Evolutionary conservation across 2,888 invertebrate species (phyloP), one percentile per base, ranked within the genome.

Genomic region (Nasonia oneida): DNA sequence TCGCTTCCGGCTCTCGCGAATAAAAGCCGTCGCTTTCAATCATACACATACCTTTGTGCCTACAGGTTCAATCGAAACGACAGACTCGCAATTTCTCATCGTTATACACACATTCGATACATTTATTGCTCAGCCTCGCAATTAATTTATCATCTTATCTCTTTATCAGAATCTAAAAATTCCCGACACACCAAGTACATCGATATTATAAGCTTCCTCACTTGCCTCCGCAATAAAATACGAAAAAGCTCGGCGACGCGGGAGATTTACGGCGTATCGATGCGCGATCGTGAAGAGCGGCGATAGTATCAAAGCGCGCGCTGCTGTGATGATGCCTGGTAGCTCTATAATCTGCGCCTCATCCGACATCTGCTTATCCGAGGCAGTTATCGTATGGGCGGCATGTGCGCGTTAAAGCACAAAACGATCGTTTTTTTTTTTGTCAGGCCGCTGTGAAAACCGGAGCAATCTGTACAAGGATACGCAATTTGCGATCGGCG

Each of bases 341-440:
- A 82, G 79, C 82, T 78, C 79, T 87, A 87, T 87, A 89, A 89
- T 89, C 88, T 87, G 81, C 83, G 83, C 83, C 39, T 74, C 57
- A 61, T 42, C 83, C 87, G 87, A 90, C 90, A 90, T 90, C 90
- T 89, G 90, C 88, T 90, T 90, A 89, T 89, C 89, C 87, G 87
- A 37, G 73, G 71, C 79, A 87, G 87, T 89, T 89, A 89, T 89
- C 88, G 42, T 67, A 77, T 29, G 29, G 78, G 84, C 82, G 77
- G 71, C 70, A 33, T 39, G 37, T 37, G 12, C 15, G 29, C 15
- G 33, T 18, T 37, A 37, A 4, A 29, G 29, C 29, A 29, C 29
- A 1, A 1, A 29, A 29, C 29, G 29, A 29, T 29, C 29, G 29
- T 29, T 29, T 29, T 1, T 29, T 29, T 29, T 23, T 23, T 23